Conservation (phyloP, 2,888 invertebrate species). For the Petrolisthes cinctipes region DNA sequence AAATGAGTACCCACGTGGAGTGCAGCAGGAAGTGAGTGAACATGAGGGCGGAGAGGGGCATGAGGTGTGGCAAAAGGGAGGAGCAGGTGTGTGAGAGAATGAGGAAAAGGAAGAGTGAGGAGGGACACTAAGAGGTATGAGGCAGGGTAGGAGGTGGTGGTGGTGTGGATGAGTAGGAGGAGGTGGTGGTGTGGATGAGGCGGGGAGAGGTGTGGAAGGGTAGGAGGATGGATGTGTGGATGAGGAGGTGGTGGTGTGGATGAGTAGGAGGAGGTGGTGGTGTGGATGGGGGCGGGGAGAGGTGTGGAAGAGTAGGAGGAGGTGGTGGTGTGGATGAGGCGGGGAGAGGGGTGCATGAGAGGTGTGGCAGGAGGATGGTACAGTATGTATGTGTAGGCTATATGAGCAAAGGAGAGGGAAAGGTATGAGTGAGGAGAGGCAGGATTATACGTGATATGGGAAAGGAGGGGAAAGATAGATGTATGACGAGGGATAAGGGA, state of each 20-base stretch:
- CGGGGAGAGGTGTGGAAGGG: neutral
- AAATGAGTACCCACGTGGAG: neutral
- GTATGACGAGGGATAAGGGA: neutral
- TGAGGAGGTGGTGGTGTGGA: neutral
- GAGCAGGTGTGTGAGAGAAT: neutral
- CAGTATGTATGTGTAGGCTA: neutral
- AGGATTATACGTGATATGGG: neutral
- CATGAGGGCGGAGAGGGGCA: neutral
- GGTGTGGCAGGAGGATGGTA: neutral
- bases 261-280: conserved; percentile 1
- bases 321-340: neutral
- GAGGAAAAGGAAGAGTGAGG: neutral
- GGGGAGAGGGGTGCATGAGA: neutral
- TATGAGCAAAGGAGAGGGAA: neutral
- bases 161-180: neutral
- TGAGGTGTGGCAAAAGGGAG: neutral
- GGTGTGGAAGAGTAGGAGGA: conserved; percentile 12
- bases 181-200: neutral
- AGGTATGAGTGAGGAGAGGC: neutral
- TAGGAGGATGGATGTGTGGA: neutral
- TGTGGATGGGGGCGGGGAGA: neutral
- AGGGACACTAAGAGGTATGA: neutral
- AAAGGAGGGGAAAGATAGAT: too few relatives aligned
- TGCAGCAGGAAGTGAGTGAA: neutral
- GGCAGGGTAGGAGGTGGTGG: neutral